These are phyloP conservation scores for Trichonephila clavipes DNA, from an alignment of 1,140 invertebrate genomes.

Conservation along the genomic window DNA sequence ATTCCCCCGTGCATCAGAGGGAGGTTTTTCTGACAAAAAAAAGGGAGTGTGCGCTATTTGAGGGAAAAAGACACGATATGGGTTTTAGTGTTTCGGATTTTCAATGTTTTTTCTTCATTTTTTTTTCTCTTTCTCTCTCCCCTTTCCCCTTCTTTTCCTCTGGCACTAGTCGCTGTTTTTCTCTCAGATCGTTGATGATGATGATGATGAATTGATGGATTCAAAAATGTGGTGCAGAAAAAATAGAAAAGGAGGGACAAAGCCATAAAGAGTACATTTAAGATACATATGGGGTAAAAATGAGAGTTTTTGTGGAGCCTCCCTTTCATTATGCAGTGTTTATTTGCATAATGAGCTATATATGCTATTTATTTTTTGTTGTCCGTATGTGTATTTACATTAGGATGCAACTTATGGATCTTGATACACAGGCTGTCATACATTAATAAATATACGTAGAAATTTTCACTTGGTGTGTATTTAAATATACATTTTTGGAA, in stretches of 20 bases:
- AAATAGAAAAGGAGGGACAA: neutral
- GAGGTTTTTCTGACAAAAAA: neutral
- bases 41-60: neutral
- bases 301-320: neutral
- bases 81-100: conserved; percentile 54
- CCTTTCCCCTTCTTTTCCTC: neutral
- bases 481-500: too few relatives aligned
- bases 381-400: too few relatives aligned
- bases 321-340: neutral
- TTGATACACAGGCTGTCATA: too few relatives aligned
- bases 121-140: neutral
- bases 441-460: too few relatives aligned
- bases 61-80: conserved; percentile 32
- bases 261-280: conserved; percentile 46
- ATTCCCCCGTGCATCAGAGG: conserved; percentile 23
- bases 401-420: too few relatives aligned
- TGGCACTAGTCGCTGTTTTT: conserved; percentile 19
- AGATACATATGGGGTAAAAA: conserved; percentile 33
- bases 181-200: conserved; percentile 45
- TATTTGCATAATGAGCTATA: neutral
- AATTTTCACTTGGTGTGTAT: too few relatives aligned
- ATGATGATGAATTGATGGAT: conserved; percentile 57
- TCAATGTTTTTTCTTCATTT: neutral
- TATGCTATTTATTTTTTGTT: neutral
- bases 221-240: conserved; percentile 15